Evolutionary conservation across 2,888 invertebrate genomes (phyloP), one percentile per base, ranked within the genome.

Genomic region (Pheosia gnoma): DNA sequence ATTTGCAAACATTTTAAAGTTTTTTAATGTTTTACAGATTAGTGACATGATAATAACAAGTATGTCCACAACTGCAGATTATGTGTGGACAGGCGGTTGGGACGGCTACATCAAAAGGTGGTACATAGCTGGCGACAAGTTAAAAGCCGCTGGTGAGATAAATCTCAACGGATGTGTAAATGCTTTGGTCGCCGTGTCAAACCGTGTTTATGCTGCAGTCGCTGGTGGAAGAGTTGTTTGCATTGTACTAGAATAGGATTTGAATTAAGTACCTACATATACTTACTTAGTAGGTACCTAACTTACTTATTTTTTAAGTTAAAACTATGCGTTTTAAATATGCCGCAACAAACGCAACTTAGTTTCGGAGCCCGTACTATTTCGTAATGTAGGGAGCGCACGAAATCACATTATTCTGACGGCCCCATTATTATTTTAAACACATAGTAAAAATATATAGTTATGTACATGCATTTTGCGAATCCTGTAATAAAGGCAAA

Each of bases 81-180:
- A 85, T 66, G 88, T 92, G 6, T 95, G 94, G 89, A 94, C 94
- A 0, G 95, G 93, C 0, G 95, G 95, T 9, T 92, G 94, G 87
- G 95, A 95, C 69, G 95, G 95, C 13, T 83, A 83, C 61, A 83
- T 95, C 51, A 86, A 88, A 58, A 81, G 93, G 39, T 93, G 90
- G 90, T 87, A 85, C 66, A 86, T 92, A 51, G 65, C 70, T 0
- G 80, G 73, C 8, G 82, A 93, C 52, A 84, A 88, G 62, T 66
- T 93, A 53, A 78, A 86, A 65, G 66, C 82, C 41, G 85, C 84
- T 3, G 93, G 92, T 45, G 88, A 88, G 57, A 73, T 92, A n/a
- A 81, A 84, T 59, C 66, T 91, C 9, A 91, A 88, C 36, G 73
- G 84, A 25, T 93, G 91, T 72, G 69, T 93, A 37, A 93, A 92